Conservation (phyloP, 2,888 invertebrate species). For the Ptilodon capucinus region DNA sequence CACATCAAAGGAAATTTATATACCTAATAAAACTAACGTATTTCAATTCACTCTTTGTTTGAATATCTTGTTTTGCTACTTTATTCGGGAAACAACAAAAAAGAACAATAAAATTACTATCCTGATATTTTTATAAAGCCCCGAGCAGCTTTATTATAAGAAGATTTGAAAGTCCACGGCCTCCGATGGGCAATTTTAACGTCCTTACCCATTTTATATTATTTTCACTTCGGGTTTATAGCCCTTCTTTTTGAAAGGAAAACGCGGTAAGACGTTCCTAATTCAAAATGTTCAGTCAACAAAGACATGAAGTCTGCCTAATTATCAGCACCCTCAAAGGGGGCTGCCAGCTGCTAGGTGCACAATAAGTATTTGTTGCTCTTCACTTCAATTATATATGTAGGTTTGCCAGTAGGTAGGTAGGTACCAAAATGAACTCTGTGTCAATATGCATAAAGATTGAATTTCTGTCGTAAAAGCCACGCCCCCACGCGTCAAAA, state of each 20-base stretch:
- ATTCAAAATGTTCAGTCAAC: neutral
- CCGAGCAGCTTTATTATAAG: slow-evolving; percentile 24
- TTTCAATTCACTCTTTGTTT: neutral
- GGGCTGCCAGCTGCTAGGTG: no score
- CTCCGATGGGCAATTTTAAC: slow-evolving; percentile 9
- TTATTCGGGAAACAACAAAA: slow-evolving; percentile 6
- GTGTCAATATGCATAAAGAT: no score
- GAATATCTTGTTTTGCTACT: neutral
- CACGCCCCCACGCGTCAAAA: no score
- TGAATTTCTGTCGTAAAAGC: no score
- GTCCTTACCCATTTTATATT: slow-evolving; percentile 7
- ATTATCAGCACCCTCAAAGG: no score
- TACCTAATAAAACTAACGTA: slow-evolving; percentile 5
- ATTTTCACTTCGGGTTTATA: neutral
- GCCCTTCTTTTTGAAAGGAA: neutral
- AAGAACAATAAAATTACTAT: slow-evolving; percentile 19
- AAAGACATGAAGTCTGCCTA: neutral
- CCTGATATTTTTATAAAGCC: slow-evolving; percentile 12
- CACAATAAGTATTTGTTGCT: no score
- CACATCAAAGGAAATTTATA: slow-evolving; percentile 15
- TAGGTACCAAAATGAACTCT: no score
- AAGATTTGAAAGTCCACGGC: slow-evolving; percentile 21
- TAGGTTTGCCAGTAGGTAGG: no score
- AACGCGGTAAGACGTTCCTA: neutral
- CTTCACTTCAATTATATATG: no score